A percentile compares a stretch with the other conserved stretches of the same genome.
These are phyloP conservation scores for Smittia sp. DNA, from an alignment of 2,888 invertebrate genomes.

Conservation along the genomic window DNA sequence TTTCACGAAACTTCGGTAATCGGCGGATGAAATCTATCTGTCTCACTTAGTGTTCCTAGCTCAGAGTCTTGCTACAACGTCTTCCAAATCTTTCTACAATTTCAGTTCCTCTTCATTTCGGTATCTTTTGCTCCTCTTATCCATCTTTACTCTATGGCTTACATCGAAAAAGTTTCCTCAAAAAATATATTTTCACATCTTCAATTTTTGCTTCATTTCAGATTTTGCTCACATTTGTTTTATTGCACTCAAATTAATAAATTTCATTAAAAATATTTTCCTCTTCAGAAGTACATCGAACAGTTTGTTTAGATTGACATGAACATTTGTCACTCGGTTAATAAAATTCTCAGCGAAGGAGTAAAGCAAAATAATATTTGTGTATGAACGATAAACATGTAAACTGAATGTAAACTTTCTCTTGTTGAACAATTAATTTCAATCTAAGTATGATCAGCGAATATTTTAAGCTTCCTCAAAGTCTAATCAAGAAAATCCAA, in stretches of 20 bases:
- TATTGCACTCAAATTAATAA: conserved; percentile 5
- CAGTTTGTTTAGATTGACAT: neutral
- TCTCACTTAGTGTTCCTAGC: neutral
- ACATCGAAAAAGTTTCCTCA: neutral
- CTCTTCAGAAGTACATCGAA: neutral
- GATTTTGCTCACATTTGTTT: neutral
- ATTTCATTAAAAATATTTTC: neutral
- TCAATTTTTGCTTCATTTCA: neutral
- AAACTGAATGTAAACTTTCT: no score
- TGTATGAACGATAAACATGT: neutral
- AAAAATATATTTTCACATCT: neutral
- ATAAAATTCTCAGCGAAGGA: neutral
- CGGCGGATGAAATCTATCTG: neutral
- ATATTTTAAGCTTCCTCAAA: no score
- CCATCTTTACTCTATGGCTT: neutral
- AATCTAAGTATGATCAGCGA: no score
- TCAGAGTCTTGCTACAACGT: conserved; percentile 14
- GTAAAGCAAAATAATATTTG: conserved; percentile 4
- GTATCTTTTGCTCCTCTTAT: no score
- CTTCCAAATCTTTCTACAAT: neutral
- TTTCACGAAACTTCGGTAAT: neutral
- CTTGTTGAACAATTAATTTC: no score
- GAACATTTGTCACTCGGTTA: conserved; percentile 12
- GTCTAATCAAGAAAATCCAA: no score
- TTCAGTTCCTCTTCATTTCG: neutral